A percentile compares a stretch with the other conserved stretches of the same genome.
Evolutionary conservation across 2,888 invertebrate genomes (phyloP).

Genomic region (Trichacis sp.): DNA sequence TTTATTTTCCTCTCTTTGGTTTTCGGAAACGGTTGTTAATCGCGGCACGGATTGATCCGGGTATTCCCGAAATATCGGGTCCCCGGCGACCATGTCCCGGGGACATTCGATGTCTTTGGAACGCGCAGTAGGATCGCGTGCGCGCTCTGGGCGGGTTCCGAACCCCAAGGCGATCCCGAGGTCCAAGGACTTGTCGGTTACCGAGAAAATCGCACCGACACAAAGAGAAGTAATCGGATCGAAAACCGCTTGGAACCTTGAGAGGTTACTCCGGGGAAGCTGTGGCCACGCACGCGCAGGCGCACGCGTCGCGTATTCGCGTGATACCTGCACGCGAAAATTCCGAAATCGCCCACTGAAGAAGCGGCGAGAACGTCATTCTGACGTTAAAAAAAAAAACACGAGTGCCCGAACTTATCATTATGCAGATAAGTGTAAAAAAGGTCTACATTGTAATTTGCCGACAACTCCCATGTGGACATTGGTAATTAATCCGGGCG

Average conservation of each 20-base stretch:
- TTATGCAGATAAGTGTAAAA: slow-evolving; percentile 30
- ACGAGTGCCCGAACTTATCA: slow-evolving; percentile 27
- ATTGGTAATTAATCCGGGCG: slow-evolving; percentile 33
- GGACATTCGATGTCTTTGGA: slow-evolving; percentile 51
- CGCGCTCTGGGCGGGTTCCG: slow-evolving; percentile 63
- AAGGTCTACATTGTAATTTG: slow-evolving; percentile 40
- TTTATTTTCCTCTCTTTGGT: background rate
- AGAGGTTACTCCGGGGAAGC: slow-evolving; percentile 18
- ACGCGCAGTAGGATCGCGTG: slow-evolving; percentile 64
- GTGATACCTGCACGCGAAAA: too few species aligned
- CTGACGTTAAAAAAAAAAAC: slow-evolving; percentile 21
- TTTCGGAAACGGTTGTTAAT: background rate
- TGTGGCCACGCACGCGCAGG: slow-evolving; percentile 18
- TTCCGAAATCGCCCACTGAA: too few species aligned
- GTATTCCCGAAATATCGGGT: background rate
- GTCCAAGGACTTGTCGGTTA: slow-evolving; percentile 64
- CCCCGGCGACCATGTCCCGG: slow-evolving; percentile 1
- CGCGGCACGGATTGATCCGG: background rate
- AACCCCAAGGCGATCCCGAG: slow-evolving; percentile 62
- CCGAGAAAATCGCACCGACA: slow-evolving; percentile 61
- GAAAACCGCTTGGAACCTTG: slow-evolving; percentile 28
- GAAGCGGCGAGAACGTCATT: too few species aligned
- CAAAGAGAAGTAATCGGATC: slow-evolving; percentile 43
- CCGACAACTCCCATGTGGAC: slow-evolving; percentile 38
- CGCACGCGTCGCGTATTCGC: slow-evolving; percentile 19